Percentiles rank a stretch among this genome's conserved stretches.
Conservation (phyloP, 2,113 vertebrate genomes). For the Cygnus buccinator region DNA sequence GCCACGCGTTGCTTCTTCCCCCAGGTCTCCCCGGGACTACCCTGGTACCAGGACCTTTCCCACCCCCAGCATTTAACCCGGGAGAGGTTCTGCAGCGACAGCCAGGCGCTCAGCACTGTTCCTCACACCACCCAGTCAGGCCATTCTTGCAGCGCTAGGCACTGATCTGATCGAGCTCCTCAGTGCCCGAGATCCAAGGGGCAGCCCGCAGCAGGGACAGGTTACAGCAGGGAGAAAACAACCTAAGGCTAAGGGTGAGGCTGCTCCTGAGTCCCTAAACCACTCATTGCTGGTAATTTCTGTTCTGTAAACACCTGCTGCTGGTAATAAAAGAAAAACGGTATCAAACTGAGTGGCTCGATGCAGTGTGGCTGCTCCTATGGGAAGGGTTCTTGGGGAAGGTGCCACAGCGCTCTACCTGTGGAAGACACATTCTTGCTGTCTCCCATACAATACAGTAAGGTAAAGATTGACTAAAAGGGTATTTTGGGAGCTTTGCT, state of each 20-base stretch:
- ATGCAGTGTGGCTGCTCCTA: neutral
- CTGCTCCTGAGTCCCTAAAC: neutral
- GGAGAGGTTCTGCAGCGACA: neutral
- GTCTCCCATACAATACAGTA: neutral
- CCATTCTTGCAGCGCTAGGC: fast-evolving
- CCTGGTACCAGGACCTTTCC: neutral
- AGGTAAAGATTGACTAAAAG: neutral
- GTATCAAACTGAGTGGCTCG: fast-evolving
- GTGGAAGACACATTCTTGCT: neutral
- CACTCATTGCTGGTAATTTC: neutral
- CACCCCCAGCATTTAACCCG: fast-evolving
- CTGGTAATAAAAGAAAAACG: neutral
- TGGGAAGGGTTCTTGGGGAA: neutral
- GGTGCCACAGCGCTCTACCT: neutral
- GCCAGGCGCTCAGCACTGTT: too few species aligned
- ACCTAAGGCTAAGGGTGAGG: fast-evolving
- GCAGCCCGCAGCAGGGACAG: neutral
- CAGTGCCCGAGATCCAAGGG: fast-evolving
- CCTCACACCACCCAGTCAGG: neutral
- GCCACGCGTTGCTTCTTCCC: fast-evolving
- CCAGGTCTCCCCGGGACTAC: fast-evolving
- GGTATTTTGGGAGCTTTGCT: neutral
- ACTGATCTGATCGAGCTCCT: fast-evolving
- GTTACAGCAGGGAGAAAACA: neutral
- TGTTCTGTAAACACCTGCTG: neutral